Evolutionary conservation across 2,888 invertebrate genomes (phyloP).

Genomic region (Agrochola litura): DNA sequence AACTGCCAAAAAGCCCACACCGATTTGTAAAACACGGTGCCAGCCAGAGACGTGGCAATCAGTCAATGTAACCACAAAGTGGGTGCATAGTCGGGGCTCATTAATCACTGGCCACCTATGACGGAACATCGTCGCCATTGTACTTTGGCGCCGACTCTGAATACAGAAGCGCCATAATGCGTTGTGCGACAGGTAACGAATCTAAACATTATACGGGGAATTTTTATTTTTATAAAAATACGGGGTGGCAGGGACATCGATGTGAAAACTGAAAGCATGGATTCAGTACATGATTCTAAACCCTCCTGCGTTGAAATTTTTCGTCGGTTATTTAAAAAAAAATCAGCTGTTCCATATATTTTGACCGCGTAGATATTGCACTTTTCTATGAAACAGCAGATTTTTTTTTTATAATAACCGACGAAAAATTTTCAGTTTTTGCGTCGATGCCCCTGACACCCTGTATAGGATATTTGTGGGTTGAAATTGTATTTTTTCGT

Average conservation of each 20-base stretch:
- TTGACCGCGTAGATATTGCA: too few relatives aligned
- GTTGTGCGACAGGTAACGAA: slow-evolving; percentile 72
- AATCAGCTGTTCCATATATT: too few relatives aligned
- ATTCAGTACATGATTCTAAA: too few relatives aligned
- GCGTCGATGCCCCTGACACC: too few relatives aligned
- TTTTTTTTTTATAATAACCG: too few relatives aligned
- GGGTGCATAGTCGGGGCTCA: slow-evolving; percentile 64
- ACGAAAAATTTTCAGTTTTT: too few relatives aligned
- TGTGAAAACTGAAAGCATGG: too few relatives aligned
- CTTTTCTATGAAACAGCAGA: too few relatives aligned
- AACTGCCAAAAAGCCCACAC: slow-evolving; percentile 30
- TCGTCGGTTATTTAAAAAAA: too few relatives aligned
- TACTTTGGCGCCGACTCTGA: slow-evolving; percentile 68
- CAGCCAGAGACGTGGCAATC: slow-evolving; percentile 50
- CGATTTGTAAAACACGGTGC: slow-evolving; percentile 54
- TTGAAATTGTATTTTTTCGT: slow-evolving; percentile 5
- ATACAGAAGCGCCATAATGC: slow-evolving; percentile 59
- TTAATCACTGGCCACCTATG: slow-evolving; percentile 77
- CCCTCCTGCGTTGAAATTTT: too few relatives aligned
- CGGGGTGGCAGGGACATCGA: too few relatives aligned
- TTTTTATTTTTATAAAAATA: slow-evolving; percentile 41
- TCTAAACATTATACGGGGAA: slow-evolving; percentile 65
- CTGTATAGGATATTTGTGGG: slow-evolving; percentile 16
- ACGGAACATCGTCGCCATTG: slow-evolving; percentile 75
- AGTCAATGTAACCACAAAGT: slow-evolving; percentile 59